Conservation (phyloP, 2,113 vertebrate genomes). For the Carassius carassius region DNA sequence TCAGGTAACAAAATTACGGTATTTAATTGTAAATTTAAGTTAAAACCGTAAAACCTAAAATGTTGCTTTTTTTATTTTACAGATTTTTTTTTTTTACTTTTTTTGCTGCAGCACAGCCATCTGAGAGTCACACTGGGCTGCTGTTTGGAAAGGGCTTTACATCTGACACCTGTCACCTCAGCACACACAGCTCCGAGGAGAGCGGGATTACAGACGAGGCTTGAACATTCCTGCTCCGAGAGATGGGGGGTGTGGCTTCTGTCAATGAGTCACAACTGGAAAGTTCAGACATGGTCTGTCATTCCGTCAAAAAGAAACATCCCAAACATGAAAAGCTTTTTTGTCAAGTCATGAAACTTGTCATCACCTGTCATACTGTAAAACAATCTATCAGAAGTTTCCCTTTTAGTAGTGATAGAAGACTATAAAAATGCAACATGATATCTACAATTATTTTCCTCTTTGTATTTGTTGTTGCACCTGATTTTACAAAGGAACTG, state of each 20-base stretch:
- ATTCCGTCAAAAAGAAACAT: constrained; percentile 50
- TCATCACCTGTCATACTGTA: constrained; percentile 30
- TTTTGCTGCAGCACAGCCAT: too few relatives aligned
- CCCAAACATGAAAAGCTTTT: constrained; percentile 33
- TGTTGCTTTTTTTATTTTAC: too few relatives aligned
- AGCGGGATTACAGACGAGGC: constrained; percentile 72
- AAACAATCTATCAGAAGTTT: background rate
- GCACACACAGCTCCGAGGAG: constrained; percentile 58
- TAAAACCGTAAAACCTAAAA: too few relatives aligned
- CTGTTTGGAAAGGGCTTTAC: constrained; percentile 75
- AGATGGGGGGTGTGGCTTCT: background rate
- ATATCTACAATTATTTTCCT: background rate
- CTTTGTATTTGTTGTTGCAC: background rate
- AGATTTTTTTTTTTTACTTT: too few relatives aligned
- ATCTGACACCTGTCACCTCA: constrained; percentile 57
- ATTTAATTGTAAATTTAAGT: too few relatives aligned
- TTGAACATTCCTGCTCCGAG: constrained; percentile 74
- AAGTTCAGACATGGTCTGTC: constrained; percentile 61
- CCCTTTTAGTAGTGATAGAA: background rate
- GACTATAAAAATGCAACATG: background rate
- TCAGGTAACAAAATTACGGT: too few relatives aligned
- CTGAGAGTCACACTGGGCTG: constrained; percentile 52
- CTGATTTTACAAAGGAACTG: background rate
- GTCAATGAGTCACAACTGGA: constrained; percentile 3
- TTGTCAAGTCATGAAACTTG: constrained; percentile 34